phyloP scores from a whole-genome alignment of 2,888 invertebrate species.

The Hyposoter didymator region DNA sequence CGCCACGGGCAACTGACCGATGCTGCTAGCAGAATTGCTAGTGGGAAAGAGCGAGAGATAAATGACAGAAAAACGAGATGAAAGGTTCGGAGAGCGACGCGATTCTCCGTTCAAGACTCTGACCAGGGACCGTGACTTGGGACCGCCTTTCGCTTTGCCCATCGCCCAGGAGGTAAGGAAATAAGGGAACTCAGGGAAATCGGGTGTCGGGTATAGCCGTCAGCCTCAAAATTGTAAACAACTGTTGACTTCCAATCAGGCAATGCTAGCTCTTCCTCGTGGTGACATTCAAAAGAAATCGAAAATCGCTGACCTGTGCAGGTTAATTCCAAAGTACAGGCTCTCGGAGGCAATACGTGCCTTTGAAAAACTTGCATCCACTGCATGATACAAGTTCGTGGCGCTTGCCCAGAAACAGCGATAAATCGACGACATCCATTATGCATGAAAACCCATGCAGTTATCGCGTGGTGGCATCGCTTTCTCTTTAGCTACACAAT shows the following conservation, averaged over 20 bases:
- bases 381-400: conserved; percentile 33
- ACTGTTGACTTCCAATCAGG: conserved; percentile 55
- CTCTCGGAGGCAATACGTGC: conserved; percentile 33
- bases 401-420: conserved; percentile 55
- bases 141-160: neutral
- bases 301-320: conserved; percentile 61
- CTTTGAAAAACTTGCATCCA: conserved; percentile 36
- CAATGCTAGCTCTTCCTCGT: conserved; percentile 12
- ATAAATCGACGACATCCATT: conserved; percentile 52
- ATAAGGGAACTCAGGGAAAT: conserved; percentile 10
- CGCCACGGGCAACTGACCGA: conserved; percentile 77
- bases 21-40: conserved; percentile 45
- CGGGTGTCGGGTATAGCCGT: conserved; percentile 8
- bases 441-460: conserved; percentile 66
- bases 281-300: conserved; percentile 23
- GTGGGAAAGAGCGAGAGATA: conserved; percentile 5
- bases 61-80: neutral
- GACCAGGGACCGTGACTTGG: neutral
- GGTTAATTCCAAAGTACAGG: conserved; percentile 18
- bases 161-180: neutral
- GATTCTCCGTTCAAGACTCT: conserved; percentile 33
- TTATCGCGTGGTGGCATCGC: conserved; percentile 55
- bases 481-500: conserved; percentile 14
- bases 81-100: conserved; percentile 16
- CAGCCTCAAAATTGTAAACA: conserved; percentile 59